Conservation (phyloP, 2,113 vertebrate species). For the Pimephales promelas region DNA sequence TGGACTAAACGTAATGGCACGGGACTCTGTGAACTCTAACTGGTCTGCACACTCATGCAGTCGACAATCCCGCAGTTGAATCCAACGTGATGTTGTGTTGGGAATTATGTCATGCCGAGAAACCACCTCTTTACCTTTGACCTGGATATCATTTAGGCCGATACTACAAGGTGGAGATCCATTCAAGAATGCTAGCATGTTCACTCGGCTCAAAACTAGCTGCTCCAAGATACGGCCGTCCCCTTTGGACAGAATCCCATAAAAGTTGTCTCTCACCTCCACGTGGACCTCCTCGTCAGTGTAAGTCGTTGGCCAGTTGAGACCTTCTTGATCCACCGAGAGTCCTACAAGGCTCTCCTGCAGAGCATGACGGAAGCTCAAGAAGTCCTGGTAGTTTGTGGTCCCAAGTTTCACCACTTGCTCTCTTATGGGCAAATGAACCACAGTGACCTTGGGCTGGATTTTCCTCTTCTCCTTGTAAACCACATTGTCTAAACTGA, state of each 20-base stretch:
- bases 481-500: conserved; percentile 81
- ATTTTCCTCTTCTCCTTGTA: conserved; percentile 89
- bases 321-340: conserved; percentile 72
- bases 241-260: conserved; percentile 78
- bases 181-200: conserved; percentile 83
- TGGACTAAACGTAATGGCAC: conserved; percentile 80
- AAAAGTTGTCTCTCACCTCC: conserved; percentile 85
- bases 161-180: conserved; percentile 82
- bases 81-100: conserved; percentile 88
- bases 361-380: conserved; percentile 80
- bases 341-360: conserved; percentile 79
- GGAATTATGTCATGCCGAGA: conserved; percentile 88
- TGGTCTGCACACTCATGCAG: conserved; percentile 83
- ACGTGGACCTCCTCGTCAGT: conserved; percentile 85
- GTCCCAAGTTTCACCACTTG: conserved; percentile 88
- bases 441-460: conserved; percentile 82
- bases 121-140: conserved; percentile 89
- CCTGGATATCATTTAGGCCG: conserved; percentile 84
- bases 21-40: conserved; percentile 74
- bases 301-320: conserved; percentile 77
- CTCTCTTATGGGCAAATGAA: conserved; percentile 80
- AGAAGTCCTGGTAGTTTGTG: conserved; percentile 82
- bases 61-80: conserved; percentile 78
- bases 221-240: conserved; percentile 79
- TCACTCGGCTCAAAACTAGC: conserved; percentile 79